Base-by-base conservation (phyloP, 2,797 vertebrate species). In the Lacerta agilis region DNA sequence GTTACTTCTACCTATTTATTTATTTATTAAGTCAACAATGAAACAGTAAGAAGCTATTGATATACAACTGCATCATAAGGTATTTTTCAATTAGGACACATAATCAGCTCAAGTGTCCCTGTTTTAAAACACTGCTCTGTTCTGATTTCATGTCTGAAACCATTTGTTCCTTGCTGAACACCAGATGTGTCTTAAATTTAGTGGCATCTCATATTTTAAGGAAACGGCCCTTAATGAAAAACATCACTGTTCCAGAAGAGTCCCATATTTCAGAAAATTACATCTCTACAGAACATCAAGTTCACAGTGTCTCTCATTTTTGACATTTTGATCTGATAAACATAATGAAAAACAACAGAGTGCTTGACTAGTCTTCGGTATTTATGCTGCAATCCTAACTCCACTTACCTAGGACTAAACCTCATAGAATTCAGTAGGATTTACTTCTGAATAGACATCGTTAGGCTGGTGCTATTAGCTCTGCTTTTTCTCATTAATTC, bases 21-120 rank as follows among this genome's bases (percentile, higher is more conserved):
- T 49, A 49, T 23, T 55, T 80, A 49, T 27, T 61, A 43, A 92
- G 45, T n/a, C 86, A 3, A 72, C 85, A 43, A 89, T 92, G 66
- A 79, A 66, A 76, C 17, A 79, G 66, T 45, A 90, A 69, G 45
- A 8, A 2, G 38, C 20, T 55, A 11, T 27, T 29, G 71, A 71
- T 71, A 75, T 58, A 29, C 33, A 76, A 90, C 33, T 36, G n/a
- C 79, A 69, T 61, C n/a, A 67, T 66, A 89, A 81, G 55, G 69
- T 85, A 20, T 76, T 85, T 80, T 45, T 84, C 71, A 81, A 45
- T n/a, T 41, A 75, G 45, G 36, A n/a, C 33, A 61, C 3, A 41
- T 3, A 72, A 29, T 85, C 38, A 79, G 29, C 41, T 64, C 23
- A 73, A 61, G 17, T 72, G 23, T 66, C 15, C n/a, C 82, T 80